Conservation (phyloP, 2,888 invertebrate genomes). For the Tolmerus cingulatus region DNA sequence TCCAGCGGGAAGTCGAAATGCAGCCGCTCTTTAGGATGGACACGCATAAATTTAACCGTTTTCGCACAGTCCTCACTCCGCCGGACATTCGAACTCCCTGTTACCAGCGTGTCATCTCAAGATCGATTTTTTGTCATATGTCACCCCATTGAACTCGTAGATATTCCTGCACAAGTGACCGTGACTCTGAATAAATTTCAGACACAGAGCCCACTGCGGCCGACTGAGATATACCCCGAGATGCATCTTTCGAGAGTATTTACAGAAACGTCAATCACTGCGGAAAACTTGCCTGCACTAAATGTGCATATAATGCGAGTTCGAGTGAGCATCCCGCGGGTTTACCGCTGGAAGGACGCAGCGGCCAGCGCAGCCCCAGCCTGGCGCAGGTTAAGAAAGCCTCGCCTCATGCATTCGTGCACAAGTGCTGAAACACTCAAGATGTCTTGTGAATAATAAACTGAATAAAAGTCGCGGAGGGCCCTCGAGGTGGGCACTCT, state of each 20-base stretch:
- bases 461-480: constrained; percentile 32
- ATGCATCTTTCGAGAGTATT: constrained; percentile 34
- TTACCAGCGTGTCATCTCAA: constrained; percentile 10
- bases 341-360: neutral
- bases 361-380: neutral
- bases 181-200: constrained; percentile 38
- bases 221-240: constrained; percentile 8
- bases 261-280: constrained; percentile 36
- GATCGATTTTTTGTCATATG: constrained; percentile 30
- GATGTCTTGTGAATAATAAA: constrained; percentile 35
- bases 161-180: constrained; percentile 24
- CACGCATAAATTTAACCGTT: neutral
- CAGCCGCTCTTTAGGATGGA: neutral
- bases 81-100: neutral
- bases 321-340: neutral
- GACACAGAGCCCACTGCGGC: neutral
- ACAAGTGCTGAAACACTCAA: constrained; percentile 34
- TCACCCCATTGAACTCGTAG: constrained; percentile 21
- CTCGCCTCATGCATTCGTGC: constrained; percentile 17
- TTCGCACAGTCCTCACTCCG: neutral
- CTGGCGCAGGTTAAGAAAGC: constrained; percentile 20
- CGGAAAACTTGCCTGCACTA: constrained; percentile 10
- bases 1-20: neutral
- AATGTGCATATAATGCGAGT: constrained; percentile 23
- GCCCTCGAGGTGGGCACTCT: constrained; percentile 32